Evolutionary conservation across 1,140 invertebrate genomes (phyloP).

Genomic region (Berghia stephanieae): DNA sequence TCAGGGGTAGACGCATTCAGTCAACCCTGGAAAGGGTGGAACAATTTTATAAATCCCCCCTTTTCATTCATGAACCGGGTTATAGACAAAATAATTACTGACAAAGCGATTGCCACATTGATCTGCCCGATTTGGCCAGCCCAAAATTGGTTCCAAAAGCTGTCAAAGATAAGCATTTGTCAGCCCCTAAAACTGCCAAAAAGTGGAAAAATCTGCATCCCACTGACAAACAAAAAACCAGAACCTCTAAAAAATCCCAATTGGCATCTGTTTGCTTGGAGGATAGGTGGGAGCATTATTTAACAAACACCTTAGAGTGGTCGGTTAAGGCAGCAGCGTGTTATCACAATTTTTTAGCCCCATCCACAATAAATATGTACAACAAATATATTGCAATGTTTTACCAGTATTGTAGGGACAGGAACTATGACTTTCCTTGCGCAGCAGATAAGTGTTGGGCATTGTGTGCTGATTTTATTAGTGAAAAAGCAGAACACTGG

Average conservation of each 20-base stretch:
- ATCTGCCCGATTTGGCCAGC: background rate
- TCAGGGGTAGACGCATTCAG: background rate
- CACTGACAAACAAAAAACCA: background rate
- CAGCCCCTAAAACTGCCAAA: background rate
- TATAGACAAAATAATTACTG: background rate
- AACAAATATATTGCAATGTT: no score
- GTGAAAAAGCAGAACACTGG: no score
- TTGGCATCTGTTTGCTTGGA: background rate
- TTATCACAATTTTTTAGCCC: no score
- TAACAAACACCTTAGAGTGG: no score
- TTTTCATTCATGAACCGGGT: background rate
- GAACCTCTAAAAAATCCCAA: background rate
- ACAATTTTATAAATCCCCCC: background rate
- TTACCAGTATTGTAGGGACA: no score
- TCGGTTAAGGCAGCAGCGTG: no score
- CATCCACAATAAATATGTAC: no score
- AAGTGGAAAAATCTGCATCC: background rate
- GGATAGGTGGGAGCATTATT: no score
- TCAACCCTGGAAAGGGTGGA: background rate
- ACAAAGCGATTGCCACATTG: background rate
- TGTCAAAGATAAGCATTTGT: background rate
- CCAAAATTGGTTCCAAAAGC: conserved; percentile 9
- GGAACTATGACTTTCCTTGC: no score
- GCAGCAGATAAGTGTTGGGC: no score
- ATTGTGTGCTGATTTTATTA: no score